Conservation (phyloP, 2,797 vertebrate species). For the Myioborus melanocephalus region DNA sequence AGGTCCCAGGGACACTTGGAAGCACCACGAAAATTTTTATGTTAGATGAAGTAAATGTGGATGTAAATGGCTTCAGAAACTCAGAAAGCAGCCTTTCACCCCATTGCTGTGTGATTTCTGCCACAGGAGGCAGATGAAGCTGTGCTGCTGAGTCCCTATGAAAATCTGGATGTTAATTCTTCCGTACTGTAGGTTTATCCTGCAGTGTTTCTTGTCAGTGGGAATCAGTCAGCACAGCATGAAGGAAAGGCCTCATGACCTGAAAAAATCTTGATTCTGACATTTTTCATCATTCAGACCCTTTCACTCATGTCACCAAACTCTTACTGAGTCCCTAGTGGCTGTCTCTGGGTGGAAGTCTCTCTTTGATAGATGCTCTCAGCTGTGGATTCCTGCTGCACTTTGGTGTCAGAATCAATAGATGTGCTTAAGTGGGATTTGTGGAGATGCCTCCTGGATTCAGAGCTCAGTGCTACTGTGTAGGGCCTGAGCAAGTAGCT, state of each 20-base stretch:
- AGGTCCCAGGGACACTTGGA: background rate
- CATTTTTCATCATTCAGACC: background rate
- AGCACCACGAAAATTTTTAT: background rate
- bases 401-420: constrained; percentile 10
- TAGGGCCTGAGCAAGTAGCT: background rate
- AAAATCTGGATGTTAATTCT: background rate
- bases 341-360: background rate
- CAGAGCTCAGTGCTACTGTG: background rate
- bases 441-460: background rate
- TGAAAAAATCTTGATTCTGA: background rate
- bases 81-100: background rate
- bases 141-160: background rate
- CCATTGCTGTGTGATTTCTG: background rate
- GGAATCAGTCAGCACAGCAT: background rate
- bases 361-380: background rate
- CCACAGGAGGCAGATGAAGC: background rate
- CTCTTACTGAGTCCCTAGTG: background rate
- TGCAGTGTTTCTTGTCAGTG: background rate
- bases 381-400: background rate
- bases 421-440: background rate
- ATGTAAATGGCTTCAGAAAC: background rate
- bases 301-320: background rate
- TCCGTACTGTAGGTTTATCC: background rate
- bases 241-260: background rate
- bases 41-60: background rate